Conservation (phyloP, 2,888 invertebrate species). For the Galerucella nymphaeae region DNA sequence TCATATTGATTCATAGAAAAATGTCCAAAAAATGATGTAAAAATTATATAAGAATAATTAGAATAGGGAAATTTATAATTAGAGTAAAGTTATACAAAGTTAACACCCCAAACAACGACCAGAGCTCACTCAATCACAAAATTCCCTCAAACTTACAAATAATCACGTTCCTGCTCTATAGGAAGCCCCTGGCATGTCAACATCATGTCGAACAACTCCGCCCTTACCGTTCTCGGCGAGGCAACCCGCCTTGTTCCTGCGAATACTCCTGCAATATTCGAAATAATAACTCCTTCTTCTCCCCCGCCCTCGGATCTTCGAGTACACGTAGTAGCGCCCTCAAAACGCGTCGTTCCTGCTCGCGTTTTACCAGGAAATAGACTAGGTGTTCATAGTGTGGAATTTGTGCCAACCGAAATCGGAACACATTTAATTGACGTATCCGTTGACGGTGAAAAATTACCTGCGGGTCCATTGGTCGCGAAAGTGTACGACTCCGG, state of each 20-base stretch:
- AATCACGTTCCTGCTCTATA: conserved; percentile 65
- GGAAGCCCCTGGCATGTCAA: conserved; percentile 96
- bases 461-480: conserved; percentile 89
- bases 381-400: conserved; percentile 81
- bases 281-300: conserved; percentile 78
- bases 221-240: conserved; percentile 84
- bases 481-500: conserved; percentile 96
- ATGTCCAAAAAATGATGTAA: no score
- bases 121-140: neutral
- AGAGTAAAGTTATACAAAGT: no score
- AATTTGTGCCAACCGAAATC: conserved; percentile 93
- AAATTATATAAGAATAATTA: no score
- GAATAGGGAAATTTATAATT: no score
- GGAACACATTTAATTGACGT: conserved; percentile 95
- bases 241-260: conserved; percentile 91
- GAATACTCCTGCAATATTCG: conserved; percentile 89
- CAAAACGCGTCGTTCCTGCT: conserved; percentile 84
- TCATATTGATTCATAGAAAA: no score
- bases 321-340: conserved; percentile 83
- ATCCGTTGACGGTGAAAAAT: conserved; percentile 86
- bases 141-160: neutral
- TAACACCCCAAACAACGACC: neutral
- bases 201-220: conserved; percentile 83
- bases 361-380: conserved; percentile 85
- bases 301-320: conserved; percentile 69